These are phyloP conservation scores for Aquatica leii DNA, from an alignment of 2,888 invertebrate species.

Conservation along the genomic window DNA sequence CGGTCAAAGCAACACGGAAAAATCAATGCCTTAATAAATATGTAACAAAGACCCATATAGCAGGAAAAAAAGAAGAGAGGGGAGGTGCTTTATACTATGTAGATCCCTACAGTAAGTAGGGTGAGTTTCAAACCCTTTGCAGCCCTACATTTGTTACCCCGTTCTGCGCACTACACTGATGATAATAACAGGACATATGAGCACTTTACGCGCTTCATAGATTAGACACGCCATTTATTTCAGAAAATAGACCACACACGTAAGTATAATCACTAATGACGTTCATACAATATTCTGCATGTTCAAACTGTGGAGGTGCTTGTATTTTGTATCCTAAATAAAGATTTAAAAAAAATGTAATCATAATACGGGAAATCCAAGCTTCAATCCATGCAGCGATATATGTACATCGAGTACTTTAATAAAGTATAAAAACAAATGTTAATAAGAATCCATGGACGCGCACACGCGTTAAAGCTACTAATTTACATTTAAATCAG, in stretches of 20 bases:
- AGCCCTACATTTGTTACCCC: conserved; percentile 34
- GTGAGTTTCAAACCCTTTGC: conserved; percentile 29
- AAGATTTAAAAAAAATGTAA: too few species aligned
- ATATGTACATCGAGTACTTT: too few species aligned
- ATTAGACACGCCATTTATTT: background rate
- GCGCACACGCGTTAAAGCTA: too few species aligned
- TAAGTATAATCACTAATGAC: background rate
- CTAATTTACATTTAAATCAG: conserved; percentile 56
- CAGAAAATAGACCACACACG: conserved; percentile 14
- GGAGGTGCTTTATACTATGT: conserved; percentile 29
- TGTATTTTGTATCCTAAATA: too few species aligned
- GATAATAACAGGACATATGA: conserved; percentile 30
- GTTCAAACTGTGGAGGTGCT: background rate
- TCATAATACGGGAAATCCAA: too few species aligned
- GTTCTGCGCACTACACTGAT: conserved; percentile 22
- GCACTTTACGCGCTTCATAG: conserved; percentile 26
- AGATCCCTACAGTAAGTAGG: conserved; percentile 22
- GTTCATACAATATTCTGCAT: background rate
- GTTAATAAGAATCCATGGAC: too few species aligned
- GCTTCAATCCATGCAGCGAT: too few species aligned
- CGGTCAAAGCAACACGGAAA: conserved; percentile 13
- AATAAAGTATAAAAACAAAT: too few species aligned
- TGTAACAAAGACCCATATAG: conserved; percentile 20
- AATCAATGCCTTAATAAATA: conserved; percentile 19
- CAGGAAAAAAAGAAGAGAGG: conserved; percentile 20